These are phyloP conservation scores for Reticulitermes speratus DNA, from an alignment of 1,140 invertebrate genomes.

Conservation along the genomic window DNA sequence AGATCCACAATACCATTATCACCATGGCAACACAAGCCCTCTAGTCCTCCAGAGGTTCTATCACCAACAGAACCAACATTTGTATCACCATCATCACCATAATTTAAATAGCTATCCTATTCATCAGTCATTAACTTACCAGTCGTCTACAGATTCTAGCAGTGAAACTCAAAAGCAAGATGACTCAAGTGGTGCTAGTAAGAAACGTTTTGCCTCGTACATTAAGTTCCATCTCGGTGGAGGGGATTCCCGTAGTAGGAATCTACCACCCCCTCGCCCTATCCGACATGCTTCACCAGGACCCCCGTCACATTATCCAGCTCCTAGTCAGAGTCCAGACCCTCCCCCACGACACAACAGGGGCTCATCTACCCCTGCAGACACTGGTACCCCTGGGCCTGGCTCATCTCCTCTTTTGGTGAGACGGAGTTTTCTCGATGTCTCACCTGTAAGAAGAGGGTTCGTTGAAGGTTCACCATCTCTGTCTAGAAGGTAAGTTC, in stretches of 20 bases:
- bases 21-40: slow-evolving; percentile 32
- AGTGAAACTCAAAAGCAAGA: slow-evolving; percentile 17
- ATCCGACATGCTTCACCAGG: slow-evolving; percentile 35
- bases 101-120: slow-evolving; percentile 29
- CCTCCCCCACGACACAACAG: slow-evolving; percentile 65
- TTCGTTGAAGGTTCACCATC: slow-evolving; percentile 50
- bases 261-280: slow-evolving; percentile 28
- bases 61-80: slow-evolving; percentile 36
- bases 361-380: slow-evolving; percentile 41
- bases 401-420: slow-evolving; percentile 56
- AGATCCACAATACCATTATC: slow-evolving; percentile 23
- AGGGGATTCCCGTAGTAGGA: slow-evolving; percentile 20
- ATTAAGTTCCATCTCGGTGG: slow-evolving; percentile 64
- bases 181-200: slow-evolving; percentile 40
- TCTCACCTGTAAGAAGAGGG: slow-evolving; percentile 37
- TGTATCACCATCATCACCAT: slow-evolving; percentile 33
- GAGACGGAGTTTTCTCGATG: slow-evolving; percentile 58
- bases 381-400: slow-evolving; percentile 43
- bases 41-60: slow-evolving; percentile 33
- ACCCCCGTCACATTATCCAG: slow-evolving; percentile 40
- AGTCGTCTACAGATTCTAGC: slow-evolving; percentile 25
- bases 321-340: slow-evolving; percentile 59
- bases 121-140: slow-evolving; percentile 28
- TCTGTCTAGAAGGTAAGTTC: slow-evolving; percentile 58
- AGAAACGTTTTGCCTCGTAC: slow-evolving; percentile 72